These are phyloP conservation scores for Thamnophis sirtalis DNA, from an alignment of 2,113 vertebrate genomes.

Conservation along the genomic window DNA sequence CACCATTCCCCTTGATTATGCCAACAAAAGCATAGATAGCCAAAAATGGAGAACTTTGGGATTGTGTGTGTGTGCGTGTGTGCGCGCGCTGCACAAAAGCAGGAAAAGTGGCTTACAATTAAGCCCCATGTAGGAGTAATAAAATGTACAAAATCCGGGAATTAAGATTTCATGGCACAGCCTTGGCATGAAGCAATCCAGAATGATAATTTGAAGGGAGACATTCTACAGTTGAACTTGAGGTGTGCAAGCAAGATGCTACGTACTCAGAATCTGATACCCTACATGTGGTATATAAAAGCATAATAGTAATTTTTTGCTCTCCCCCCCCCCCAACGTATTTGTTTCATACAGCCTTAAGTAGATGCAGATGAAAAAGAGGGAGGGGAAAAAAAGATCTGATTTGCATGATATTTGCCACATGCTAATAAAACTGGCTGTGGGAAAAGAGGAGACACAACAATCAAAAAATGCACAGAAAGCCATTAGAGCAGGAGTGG, in stretches of 20 bases:
- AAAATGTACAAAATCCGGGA: not conserved
- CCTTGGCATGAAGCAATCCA: not conserved
- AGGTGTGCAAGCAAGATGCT: not conserved
- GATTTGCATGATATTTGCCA: not conserved
- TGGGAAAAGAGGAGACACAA: not conserved
- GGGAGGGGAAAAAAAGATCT: not conserved
- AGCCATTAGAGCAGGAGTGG: not conserved
- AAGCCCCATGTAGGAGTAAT: not conserved
- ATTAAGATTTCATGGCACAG: not conserved
- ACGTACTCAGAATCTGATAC: not conserved
- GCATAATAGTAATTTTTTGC: not conserved
- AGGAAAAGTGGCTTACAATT: not conserved
- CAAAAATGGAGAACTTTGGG: not conserved
- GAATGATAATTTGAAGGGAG: not conserved
- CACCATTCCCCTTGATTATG: not conserved
- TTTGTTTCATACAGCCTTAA: not conserved
- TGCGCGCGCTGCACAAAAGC: not conserved
- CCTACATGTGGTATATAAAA: not conserved
- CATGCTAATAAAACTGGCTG: not conserved
- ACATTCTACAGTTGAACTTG: not conserved
- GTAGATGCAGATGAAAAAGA: not conserved
- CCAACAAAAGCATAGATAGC: not conserved
- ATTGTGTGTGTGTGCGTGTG: not conserved
- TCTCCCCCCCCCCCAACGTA: not conserved
- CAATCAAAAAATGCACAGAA: not conserved